phyloP scores from a whole-genome alignment of 2,888 invertebrate genomes.

The Nyleta sp. region DNA sequence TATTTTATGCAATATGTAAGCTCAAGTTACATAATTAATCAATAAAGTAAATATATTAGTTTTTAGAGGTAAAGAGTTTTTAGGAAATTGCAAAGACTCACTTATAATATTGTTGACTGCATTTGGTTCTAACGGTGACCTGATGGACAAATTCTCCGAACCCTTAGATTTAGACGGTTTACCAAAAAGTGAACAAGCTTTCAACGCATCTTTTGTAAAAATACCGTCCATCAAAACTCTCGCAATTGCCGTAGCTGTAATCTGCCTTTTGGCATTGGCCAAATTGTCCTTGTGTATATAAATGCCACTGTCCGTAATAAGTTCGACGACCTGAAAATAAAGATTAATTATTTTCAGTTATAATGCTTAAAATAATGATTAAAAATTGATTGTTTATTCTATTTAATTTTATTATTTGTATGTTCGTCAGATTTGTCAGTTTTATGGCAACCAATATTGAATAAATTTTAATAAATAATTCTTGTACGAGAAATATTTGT shows the following conservation, averaged over 20 bases:
- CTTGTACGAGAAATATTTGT: too few species aligned
- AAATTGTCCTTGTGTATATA: slow-evolving; percentile 16
- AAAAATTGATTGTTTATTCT: too few species aligned
- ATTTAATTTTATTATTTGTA: too few species aligned
- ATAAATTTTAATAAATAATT: too few species aligned
- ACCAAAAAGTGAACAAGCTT: slow-evolving; percentile 9
- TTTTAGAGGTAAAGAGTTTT: too few species aligned
- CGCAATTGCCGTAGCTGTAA: slow-evolving; percentile 14
- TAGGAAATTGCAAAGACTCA: too few species aligned
- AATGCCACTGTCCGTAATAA: not conserved
- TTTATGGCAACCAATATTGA: too few species aligned
- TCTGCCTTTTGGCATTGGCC: not conserved
- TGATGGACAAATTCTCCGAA: not conserved
- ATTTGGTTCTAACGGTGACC: not conserved
- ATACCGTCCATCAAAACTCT: slow-evolving; percentile 22
- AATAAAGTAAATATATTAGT: too few species aligned
- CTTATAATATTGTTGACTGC: slow-evolving; percentile 16
- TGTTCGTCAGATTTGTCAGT: too few species aligned
- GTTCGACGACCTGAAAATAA: slow-evolving; percentile 15
- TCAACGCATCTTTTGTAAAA: slow-evolving; percentile 32
- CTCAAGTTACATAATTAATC: too few species aligned
- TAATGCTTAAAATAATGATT: not conserved
- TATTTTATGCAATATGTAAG: too few species aligned
- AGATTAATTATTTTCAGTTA: too few species aligned
- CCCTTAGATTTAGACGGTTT: slow-evolving; percentile 26